Base-by-base conservation (phyloP, 2,888 invertebrate species). In the Lepidocyrtoides sp. region DNA sequence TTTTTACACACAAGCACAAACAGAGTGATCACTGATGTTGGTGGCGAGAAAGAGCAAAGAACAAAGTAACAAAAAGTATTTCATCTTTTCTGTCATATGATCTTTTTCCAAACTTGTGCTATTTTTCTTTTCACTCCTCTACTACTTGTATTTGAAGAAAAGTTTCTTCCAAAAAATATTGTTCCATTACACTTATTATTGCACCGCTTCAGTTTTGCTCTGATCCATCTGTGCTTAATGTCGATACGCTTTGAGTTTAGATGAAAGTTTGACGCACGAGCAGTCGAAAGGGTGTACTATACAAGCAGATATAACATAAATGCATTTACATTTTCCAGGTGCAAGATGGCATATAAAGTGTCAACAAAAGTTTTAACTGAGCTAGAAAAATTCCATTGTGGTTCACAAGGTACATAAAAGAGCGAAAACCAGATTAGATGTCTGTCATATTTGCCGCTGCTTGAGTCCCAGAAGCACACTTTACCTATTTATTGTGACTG, bases 61-160 rank as follows among this genome's bases (percentile, higher is more conserved):
- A n/a, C n/a, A n/a, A n/a, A n/a, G n/a, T n/a, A n/a, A n/a, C n/a
- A n/a, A n/a, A n/a, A n/a, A n/a, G n/a, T n/a, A n/a, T n/a, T 84
- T 20, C 51, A 69, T 84, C 66, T 69, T 66, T 44, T 66, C 48
- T 66, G 20, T 44, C 63, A 23, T 83, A n/a, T 10, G n/a, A 36
- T 82, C 41, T 60, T 69, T 26, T 0, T 32, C 4, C 66, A n/a
- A 32, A 66, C 36, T 32, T 57, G 57, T 17, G 20, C 57, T 10
- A 57, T 72, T 72, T 79, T 29, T 29, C 54, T 54, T 75, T n/a
- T n/a, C n/a, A n/a, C 12, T 2, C 32, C 17, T 57, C 36, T 57
- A 36, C 10, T 54, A 36, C 54, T 57, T 57, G 79, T 36, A 51
- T 79, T 57, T 10, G 36, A 20, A 20, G 29, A 79, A 79, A 32